A percentile compares a stretch with the other conserved stretches of the same genome.
These are phyloP conservation scores for Polymixis lichenea DNA, from an alignment of 2,888 invertebrate species.

Conservation along the genomic window DNA sequence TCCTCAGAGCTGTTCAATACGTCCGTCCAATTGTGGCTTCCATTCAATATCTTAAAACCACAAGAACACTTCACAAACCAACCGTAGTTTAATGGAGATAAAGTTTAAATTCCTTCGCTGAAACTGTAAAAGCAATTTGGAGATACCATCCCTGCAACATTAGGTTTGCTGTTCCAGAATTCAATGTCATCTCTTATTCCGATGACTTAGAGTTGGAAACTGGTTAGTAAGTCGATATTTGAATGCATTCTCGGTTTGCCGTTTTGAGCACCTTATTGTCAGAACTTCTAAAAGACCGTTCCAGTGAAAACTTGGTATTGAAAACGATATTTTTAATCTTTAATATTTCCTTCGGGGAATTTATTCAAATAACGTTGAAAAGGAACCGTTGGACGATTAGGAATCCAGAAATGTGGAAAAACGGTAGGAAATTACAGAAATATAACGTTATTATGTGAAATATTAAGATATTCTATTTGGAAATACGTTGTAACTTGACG, in stretches of 20 bases:
- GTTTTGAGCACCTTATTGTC: conserved; percentile 56
- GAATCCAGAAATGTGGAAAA: conserved; percentile 20
- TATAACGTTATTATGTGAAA: not conserved
- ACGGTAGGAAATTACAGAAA: not conserved
- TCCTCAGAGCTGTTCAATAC: conserved; percentile 52
- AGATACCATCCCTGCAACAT: conserved; percentile 47
- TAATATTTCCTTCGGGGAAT: conserved; percentile 47
- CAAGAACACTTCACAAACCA: conserved; percentile 22
- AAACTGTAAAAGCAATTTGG: conserved; percentile 59
- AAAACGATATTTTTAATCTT: conserved; percentile 65
- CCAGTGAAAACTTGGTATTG: conserved; percentile 64
- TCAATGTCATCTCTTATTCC: conserved; percentile 28
- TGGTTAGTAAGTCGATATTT: conserved; percentile 1
- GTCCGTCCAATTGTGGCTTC: conserved; percentile 52
- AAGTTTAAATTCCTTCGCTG: conserved; percentile 48
- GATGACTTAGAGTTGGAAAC: conserved; percentile 28
- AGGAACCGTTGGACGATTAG: conserved; percentile 2
- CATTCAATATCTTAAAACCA: conserved; percentile 51
- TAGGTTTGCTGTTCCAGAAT: conserved; percentile 11
- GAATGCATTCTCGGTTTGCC: conserved; percentile 16
- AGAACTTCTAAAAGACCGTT: conserved; percentile 64
- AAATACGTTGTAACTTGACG: not conserved
- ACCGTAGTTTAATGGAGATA: conserved; percentile 32
- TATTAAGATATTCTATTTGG: not conserved
- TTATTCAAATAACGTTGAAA: conserved; percentile 31